These are phyloP conservation scores for Tringa solitaria DNA, from an alignment of 2,113 vertebrate species.

Conservation along the genomic window DNA sequence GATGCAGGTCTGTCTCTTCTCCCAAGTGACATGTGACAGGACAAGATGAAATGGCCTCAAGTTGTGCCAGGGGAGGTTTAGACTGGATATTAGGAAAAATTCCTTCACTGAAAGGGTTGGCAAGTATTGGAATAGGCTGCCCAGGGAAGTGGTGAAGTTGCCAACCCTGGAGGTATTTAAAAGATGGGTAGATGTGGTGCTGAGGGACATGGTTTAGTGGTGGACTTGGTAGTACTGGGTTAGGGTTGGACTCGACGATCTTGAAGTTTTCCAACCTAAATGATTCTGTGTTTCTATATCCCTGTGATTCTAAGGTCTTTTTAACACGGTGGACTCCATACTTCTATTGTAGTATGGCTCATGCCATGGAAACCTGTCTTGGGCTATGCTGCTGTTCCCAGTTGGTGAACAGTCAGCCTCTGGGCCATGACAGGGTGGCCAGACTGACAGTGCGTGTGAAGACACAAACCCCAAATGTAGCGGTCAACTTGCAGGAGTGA, in stretches of 20 bases:
- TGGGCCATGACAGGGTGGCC: no score
- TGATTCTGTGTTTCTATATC: background rate
- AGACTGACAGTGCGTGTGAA: background rate
- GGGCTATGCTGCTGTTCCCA: no score
- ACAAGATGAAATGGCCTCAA: background rate
- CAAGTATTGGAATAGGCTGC: background rate
- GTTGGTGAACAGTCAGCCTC: background rate
- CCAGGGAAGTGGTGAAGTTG: background rate
- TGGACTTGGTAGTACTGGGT: background rate
- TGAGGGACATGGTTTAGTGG: background rate
- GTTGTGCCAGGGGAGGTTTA: background rate
- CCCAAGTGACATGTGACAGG: background rate
- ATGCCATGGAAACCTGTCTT: background rate
- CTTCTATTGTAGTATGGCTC: background rate
- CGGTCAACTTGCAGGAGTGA: background rate
- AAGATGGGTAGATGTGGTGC: accelerated
- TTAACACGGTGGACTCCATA: background rate
- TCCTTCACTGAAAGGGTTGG: background rate
- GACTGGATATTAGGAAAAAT: background rate
- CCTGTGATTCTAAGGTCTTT: background rate
- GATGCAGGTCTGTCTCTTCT: background rate
- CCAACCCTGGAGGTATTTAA: background rate
- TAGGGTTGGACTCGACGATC: background rate
- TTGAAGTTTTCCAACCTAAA: background rate
- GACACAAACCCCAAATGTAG: background rate